Base-by-base conservation (phyloP, 2,888 invertebrate species). In the Therioaphis trifolii region DNA sequence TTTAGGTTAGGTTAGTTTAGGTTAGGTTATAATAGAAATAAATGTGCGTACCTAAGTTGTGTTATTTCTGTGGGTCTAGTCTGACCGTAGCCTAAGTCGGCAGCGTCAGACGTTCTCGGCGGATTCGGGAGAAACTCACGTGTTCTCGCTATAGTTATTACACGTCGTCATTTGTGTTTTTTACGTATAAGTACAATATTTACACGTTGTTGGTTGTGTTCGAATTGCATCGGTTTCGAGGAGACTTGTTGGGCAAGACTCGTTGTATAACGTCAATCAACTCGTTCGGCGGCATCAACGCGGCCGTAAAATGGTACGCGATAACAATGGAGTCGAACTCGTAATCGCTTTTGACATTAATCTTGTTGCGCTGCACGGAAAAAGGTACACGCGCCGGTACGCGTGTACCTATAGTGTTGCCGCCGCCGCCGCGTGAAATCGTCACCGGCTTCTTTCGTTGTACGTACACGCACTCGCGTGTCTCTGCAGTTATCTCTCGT, bases 311-410 rank as follows among this genome's bases (percentile, higher is more conserved):
- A 72, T 52, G 49, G n/a, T 72, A 72, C 71, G 29, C 71, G 29
- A 52, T 49, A 72, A 71, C 46, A 71, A 52, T 72, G 71, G 49
- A 49, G 71, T 72, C 49, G 49, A 72, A 52, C 49, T 72, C 49
- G 71, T 52, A 52, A 72, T 72, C 49, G 27, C 71, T 49, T 71
- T 71, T 14, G 49, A 72, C 71, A 52, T 72, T 52, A 72, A 72
- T 72, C 71, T 72, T 27, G 71, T 71, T 29, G 46, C 49, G 58
- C 15, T 35, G 14, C 49, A 9, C 49, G 49, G 71, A 49, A 52
- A 72, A 49, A 27, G n/a, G 27, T 29, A 52, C 7, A 35, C 35
- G 35, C n/a, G n/a, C n/a, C n/a, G n/a, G n/a, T n/a, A n/a, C n/a
- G n/a, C n/a, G n/a, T n/a, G n/a, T n/a, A n/a, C n/a, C n/a, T n/a